Evolutionary conservation across 2,113 vertebrate genomes (phyloP).

Genomic region (Alaudala cheleensis): DNA sequence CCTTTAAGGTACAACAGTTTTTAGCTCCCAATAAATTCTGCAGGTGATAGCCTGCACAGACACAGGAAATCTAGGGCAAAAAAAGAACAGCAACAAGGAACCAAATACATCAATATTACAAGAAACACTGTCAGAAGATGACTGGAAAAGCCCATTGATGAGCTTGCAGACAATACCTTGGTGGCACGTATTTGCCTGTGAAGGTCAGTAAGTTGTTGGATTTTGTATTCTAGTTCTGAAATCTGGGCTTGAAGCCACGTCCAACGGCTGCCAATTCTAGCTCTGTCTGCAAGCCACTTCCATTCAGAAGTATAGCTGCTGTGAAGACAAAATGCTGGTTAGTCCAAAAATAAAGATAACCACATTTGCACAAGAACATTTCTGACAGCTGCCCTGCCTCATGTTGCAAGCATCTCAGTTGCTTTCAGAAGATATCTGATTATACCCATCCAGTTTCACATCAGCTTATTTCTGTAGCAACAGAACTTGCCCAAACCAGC

Average conservation of each 20-base stretch:
- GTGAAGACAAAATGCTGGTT: constrained; percentile 72
- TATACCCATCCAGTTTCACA: constrained; percentile 37
- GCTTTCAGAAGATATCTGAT: constrained; percentile 54
- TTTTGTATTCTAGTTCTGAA: constrained; percentile 88
- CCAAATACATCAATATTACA: background rate
- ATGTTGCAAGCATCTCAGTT: constrained; percentile 46
- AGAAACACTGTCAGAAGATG: background rate
- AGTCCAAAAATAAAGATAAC: constrained; percentile 68
- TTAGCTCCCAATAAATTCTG: background rate
- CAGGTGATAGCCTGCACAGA: background rate
- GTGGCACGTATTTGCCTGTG: constrained; percentile 83
- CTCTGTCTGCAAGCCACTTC: constrained; percentile 88
- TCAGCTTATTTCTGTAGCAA: constrained; percentile 2
- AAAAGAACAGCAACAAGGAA: background rate
- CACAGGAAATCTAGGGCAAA: background rate
- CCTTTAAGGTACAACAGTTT: background rate
- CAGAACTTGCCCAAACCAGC: background rate
- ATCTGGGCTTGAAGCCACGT: constrained; percentile 92
- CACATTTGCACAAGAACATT: constrained; percentile 60
- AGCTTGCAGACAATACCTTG: constrained; percentile 82
- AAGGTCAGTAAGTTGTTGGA: constrained; percentile 83
- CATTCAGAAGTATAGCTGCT: constrained; percentile 81
- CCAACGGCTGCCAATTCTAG: constrained; percentile 90
- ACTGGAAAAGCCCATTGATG: constrained; percentile 3
- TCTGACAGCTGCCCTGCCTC: constrained; percentile 61